Percentiles rank a stretch among this genome's conserved stretches.
Conservation (phyloP, 2,888 invertebrate genomes). For the Andrena fulva region DNA sequence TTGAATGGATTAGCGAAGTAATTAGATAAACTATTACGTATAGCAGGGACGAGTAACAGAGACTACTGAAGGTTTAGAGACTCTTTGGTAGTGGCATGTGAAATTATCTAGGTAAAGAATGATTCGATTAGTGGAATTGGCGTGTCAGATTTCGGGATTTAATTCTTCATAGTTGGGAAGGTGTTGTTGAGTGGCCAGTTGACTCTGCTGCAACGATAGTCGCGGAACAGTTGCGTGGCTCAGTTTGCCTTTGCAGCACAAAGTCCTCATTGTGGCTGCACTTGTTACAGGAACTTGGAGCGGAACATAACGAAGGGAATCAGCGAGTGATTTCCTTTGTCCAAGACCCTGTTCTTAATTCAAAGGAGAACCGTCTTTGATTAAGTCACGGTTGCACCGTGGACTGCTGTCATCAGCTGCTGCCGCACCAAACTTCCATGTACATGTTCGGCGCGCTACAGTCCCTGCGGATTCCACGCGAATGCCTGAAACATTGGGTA, state of each 20-base stretch:
- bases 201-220: slow-evolving; percentile 7
- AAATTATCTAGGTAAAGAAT: too few species aligned
- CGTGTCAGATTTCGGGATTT: too few species aligned
- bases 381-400: slow-evolving; percentile 20
- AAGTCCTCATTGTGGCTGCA: slow-evolving; percentile 21
- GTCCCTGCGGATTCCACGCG: neutral
- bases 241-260: slow-evolving; percentile 9
- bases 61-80: too few species aligned
- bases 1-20: too few species aligned
- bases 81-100: too few species aligned
- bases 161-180: too few species aligned
- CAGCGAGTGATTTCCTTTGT: slow-evolving; percentile 37
- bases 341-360: slow-evolving; percentile 21
- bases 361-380: slow-evolving; percentile 17
- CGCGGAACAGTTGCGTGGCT: slow-evolving; percentile 10
- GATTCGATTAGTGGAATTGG: too few species aligned
- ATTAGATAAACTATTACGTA: too few species aligned
- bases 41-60: too few species aligned
- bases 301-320: slow-evolving; percentile 39
- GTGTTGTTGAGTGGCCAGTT: too few species aligned
- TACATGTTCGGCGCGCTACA: neutral
- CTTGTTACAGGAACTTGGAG: slow-evolving; percentile 23
- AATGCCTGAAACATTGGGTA: neutral
- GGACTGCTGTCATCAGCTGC: slow-evolving; percentile 3
- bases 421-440: neutral